A percentile compares a stretch with the other conserved stretches of the same genome.
phyloP scores from a whole-genome alignment of 2,797 vertebrate genomes.

The Notolabrus celidotus region DNA sequence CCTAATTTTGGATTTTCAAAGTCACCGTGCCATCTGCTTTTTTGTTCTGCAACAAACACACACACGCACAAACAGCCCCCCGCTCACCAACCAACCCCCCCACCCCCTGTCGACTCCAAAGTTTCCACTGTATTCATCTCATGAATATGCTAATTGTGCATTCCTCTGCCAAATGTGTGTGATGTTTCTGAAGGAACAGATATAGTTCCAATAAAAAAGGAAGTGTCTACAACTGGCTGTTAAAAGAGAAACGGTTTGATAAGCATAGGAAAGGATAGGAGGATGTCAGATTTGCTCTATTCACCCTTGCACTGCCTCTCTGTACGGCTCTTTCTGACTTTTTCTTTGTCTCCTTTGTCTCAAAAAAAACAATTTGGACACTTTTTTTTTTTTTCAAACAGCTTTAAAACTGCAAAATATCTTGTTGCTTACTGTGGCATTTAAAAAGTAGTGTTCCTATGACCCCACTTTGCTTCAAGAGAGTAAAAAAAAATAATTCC shows the following conservation, averaged over 20 bases:
- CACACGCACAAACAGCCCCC: conserved; percentile 32
- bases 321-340: conserved; percentile 43
- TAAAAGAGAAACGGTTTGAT: conserved; percentile 72
- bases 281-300: conserved; percentile 65
- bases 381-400: conserved; percentile 33
- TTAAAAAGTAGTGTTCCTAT: conserved; percentile 52
- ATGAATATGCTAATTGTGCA: conserved; percentile 84
- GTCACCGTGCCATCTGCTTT: conserved; percentile 82
- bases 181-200: conserved; percentile 80
- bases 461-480: conserved; percentile 57
- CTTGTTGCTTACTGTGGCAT: conserved; percentile 63
- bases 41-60: conserved; percentile 67
- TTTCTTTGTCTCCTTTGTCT: conserved; percentile 42
- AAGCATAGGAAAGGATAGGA: conserved; percentile 65
- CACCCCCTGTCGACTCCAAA: conserved; percentile 72
- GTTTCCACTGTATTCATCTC: conserved; percentile 79
- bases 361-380: conserved; percentile 49
- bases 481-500: conserved; percentile 34
- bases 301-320: conserved; percentile 58
- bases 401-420: conserved; percentile 47
- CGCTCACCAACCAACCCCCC: conserved; percentile 16
- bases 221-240: conserved; percentile 78
- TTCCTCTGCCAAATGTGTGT: conserved; percentile 77
- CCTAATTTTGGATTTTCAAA: conserved; percentile 84
- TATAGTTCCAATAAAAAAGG: conserved; percentile 79